phyloP scores from a whole-genome alignment of 2,888 invertebrate genomes.

The Erebia ligea region DNA sequence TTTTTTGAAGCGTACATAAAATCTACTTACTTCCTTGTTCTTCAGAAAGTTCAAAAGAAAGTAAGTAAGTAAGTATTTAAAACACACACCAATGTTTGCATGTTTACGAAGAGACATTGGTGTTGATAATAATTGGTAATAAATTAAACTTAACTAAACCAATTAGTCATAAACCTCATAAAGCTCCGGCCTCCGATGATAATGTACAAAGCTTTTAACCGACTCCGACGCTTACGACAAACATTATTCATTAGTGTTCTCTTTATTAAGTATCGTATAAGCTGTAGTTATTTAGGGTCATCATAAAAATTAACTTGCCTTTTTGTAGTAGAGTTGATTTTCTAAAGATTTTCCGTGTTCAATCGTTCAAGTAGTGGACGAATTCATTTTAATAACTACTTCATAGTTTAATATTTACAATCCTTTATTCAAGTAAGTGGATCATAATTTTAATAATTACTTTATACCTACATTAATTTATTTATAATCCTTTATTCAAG shows the following conservation, averaged over 20 bases:
- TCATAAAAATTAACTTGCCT: background rate
- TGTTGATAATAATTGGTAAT: constrained; percentile 23
- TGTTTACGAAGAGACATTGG: constrained; percentile 3
- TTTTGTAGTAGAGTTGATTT: no score
- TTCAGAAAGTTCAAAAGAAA: background rate
- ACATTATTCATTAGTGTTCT: constrained; percentile 15
- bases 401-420: background rate
- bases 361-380: no score
- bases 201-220: constrained; percentile 27
- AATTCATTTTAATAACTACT: no score
- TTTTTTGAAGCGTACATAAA: no score
- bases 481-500: no score
- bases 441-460: no score
- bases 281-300: background rate
- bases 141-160: constrained; percentile 29
- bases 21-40: background rate
- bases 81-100: background rate
- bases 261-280: background rate
- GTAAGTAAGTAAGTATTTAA: background rate
- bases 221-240: constrained; percentile 17
- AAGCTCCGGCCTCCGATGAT: constrained; percentile 17
- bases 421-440: no score
- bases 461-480: background rate
- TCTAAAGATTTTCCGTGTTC: no score
- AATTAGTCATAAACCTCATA: constrained; percentile 30